Evolutionary conservation across 2,113 vertebrate genomes (phyloP).

Genomic region (Sylvilagus bachmani): DNA sequence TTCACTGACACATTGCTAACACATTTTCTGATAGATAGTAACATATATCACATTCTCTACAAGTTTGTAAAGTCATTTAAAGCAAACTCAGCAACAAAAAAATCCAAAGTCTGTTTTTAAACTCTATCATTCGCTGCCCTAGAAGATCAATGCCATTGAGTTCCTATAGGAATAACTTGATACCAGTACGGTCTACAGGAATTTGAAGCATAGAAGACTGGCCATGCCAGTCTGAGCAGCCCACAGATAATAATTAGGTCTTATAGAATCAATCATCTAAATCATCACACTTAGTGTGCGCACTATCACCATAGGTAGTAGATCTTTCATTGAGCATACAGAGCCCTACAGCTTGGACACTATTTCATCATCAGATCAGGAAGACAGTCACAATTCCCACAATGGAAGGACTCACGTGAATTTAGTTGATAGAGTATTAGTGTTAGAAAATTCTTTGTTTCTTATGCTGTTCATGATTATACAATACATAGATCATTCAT

Average conservation of each 20-base stretch:
- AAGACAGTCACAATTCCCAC: not conserved
- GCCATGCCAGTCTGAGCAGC: not conserved
- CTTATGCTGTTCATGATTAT: not conserved
- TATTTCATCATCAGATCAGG: not conserved
- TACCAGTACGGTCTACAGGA: not conserved
- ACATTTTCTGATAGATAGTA: not conserved
- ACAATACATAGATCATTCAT: not conserved
- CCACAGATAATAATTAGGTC: not conserved
- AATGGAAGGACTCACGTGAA: not conserved
- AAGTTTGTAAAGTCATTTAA: not conserved
- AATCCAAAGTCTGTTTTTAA: not conserved
- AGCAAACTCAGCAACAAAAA: not conserved
- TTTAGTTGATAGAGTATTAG: not conserved
- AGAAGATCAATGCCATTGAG: conserved; percentile 34
- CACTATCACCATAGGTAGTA: not conserved
- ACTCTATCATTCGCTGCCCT: not conserved
- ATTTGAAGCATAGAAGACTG: conserved; percentile 11
- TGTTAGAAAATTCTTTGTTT: not conserved
- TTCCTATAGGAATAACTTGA: not conserved
- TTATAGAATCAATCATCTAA: not conserved
- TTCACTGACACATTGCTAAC: not conserved
- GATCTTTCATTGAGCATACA: not conserved
- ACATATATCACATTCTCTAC: not conserved
- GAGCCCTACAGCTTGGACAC: not conserved
- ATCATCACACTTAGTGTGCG: not conserved